Base-by-base conservation (phyloP, 2,113 vertebrate species). In the Perognathus longimembris region DNA sequence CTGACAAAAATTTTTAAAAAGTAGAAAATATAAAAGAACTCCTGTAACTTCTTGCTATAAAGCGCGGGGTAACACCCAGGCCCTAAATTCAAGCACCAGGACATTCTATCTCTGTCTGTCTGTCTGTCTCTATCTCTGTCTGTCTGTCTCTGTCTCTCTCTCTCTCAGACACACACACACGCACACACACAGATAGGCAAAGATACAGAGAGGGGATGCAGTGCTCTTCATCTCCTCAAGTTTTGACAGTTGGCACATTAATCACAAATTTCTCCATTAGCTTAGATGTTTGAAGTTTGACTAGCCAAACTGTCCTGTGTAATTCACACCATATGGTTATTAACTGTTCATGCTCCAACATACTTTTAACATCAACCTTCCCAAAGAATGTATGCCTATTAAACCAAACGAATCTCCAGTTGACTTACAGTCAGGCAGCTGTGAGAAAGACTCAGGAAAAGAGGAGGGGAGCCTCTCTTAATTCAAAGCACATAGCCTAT, bases 401-500 rank as follows among this genome's bases (percentile, higher is more conserved):
- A 88, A 92, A 92, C 10, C 4, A 92, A 94, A 93, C 79, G 20
- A 42, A 89, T 88, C 67, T 85, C 90, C 88, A 94, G 75, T 0
- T 79, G 71, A 91, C 54, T 89, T 85, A 88, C 22, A 76, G 32
- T 91, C 67, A 77, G 36, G 38, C 42, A 96, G 67, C 94, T 94
- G 63, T 71, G 50, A 74, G 57, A 75, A 83, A 67, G 45, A 85
- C 32, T 76, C 7, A 66, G 15, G 75, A 69, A 18, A 1, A 45
- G n/a, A 11, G 69, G 83, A 38, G 32, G 1, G 30, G 64, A 87
- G 57, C 15, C n/a, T 81, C 57, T 89, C 67, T 90, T 85, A 94
- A 92, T 93, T 91, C 77, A 93, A 96, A 94, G 82, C 69, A 82
- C 26, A 66, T 26, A 80, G 63, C 7, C 73, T 81, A 57, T 81